Percentiles rank a stretch among this genome's conserved stretches.
These are phyloP conservation scores for Labeo rohita DNA, from an alignment of 2,113 vertebrate species.

Conservation along the genomic window DNA sequence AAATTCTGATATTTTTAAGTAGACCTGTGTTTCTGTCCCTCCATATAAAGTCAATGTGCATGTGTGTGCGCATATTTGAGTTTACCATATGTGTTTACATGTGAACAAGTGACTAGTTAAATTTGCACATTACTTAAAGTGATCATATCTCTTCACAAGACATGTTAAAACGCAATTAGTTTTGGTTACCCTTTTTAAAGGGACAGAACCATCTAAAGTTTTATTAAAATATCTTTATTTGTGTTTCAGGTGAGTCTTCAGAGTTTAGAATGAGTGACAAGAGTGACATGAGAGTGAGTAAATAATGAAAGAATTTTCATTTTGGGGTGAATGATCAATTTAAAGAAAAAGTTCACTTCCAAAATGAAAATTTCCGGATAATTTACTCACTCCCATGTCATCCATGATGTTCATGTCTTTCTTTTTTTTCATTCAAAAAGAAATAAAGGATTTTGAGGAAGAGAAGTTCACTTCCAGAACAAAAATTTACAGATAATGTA, in stretches of 20 bases:
- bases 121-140: neutral
- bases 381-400: too few species aligned
- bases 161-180: neutral
- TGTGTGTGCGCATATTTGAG: neutral
- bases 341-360: too few species aligned
- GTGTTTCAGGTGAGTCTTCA: neutral
- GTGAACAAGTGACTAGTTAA: neutral
- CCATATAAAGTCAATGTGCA: neutral
- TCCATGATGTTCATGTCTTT: too few species aligned
- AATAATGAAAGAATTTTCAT: neutral
- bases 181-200: neutral
- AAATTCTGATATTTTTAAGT: neutral
- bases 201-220: neutral
- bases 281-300: neutral
- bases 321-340: neutral
- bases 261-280: neutral
- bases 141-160: neutral
- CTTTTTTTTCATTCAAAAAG: too few species aligned
- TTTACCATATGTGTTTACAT: neutral
- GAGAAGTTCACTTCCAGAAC: too few species aligned
- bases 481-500: too few species aligned
- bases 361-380: too few species aligned
- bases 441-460: too few species aligned
- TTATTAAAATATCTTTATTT: neutral
- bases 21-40: neutral